Evolutionary conservation across 1,140 invertebrate species (phyloP).

Genomic region (Diachasma alloeum): DNA sequence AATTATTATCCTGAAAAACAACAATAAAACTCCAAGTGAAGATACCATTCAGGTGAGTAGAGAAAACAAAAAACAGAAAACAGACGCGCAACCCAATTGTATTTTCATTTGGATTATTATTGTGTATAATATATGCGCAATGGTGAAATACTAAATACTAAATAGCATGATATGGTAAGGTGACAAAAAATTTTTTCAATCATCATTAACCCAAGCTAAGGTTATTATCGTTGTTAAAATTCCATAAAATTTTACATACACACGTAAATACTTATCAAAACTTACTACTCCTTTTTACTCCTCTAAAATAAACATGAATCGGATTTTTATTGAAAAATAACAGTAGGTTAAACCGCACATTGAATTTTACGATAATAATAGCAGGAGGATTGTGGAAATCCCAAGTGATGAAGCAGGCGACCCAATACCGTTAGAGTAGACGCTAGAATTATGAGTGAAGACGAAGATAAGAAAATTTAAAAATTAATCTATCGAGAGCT

Average conservation of each 20-base stretch:
- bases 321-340: not conserved
- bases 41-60: not conserved
- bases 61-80: conserved; percentile 2
- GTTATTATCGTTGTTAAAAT: not conserved
- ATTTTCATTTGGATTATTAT: too few relatives aligned
- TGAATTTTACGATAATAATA: not conserved
- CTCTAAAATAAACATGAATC: not conserved
- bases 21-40: not conserved
- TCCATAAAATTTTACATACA: not conserved
- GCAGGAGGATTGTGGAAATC: not conserved
- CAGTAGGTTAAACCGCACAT: not conserved
- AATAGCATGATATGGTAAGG: too few relatives aligned
- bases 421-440: too few relatives aligned
- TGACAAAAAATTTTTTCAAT: too few relatives aligned
- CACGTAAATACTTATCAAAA: not conserved
- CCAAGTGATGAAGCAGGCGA: not conserved
- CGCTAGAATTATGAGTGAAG: too few relatives aligned
- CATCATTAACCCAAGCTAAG: too few relatives aligned
- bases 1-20: conserved; percentile 31
- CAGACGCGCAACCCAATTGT: too few relatives aligned
- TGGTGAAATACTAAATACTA: too few relatives aligned
- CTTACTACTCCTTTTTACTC: too few relatives aligned
- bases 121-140: too few relatives aligned
- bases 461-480: not conserved
- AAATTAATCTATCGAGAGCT: too few relatives aligned